Percentiles rank a stretch among this genome's conserved stretches.
Conservation (phyloP, 2,113 vertebrate species). For the Sylvietta virens region DNA sequence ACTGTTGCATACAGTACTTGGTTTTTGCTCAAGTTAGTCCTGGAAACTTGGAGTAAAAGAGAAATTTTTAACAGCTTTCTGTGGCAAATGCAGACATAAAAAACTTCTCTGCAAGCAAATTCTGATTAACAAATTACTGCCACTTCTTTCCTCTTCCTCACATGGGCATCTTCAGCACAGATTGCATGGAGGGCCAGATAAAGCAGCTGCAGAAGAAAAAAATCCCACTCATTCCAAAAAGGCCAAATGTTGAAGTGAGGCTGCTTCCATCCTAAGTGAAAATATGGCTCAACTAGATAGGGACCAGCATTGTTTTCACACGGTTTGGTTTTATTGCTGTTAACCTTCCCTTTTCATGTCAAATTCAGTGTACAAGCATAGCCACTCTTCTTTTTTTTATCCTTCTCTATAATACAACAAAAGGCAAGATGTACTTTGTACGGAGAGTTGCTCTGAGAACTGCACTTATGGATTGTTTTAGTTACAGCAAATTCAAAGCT, state of each 20-base stretch:
- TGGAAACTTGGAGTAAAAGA: not conserved
- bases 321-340: not conserved
- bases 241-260: not conserved
- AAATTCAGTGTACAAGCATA: not conserved
- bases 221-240: not conserved
- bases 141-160: not conserved
- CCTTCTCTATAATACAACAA: not conserved
- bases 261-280: not conserved
- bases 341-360: not conserved
- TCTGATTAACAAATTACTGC: not conserved
- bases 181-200: not conserved
- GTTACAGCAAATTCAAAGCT: not conserved
- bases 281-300: not conserved
- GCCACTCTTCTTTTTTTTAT: not conserved
- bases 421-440: not conserved
- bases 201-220: not conserved
- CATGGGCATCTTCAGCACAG: not conserved
- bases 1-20: not conserved
- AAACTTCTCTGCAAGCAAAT: not conserved
- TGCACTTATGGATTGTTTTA: not conserved
- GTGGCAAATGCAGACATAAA: not conserved
- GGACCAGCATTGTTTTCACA: not conserved
- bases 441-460: not conserved
- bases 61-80: not conserved
- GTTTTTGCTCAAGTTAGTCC: not conserved